Evolutionary conservation across 2,888 invertebrate species (phyloP).

Genomic region (Ceramica pisi): DNA sequence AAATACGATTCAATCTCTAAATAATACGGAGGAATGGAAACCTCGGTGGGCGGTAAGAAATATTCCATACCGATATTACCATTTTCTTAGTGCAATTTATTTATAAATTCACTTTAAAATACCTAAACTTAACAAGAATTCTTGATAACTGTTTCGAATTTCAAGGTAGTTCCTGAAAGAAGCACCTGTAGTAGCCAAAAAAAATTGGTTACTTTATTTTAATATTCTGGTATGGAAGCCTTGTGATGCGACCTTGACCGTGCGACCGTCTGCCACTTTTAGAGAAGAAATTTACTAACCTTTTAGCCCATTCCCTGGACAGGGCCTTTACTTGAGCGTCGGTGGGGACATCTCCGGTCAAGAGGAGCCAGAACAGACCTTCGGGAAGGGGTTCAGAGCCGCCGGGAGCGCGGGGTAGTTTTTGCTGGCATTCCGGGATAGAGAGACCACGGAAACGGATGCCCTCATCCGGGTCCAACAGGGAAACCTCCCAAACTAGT

Average conservation of each 20-base stretch:
- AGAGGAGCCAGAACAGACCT: slow-evolving; percentile 95
- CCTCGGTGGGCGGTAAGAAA: neutral
- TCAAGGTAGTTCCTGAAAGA: neutral
- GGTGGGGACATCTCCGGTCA: slow-evolving; percentile 94
- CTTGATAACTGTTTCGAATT: neutral
- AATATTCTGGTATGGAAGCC: neutral
- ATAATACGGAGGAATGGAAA: neutral
- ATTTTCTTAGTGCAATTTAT: neutral
- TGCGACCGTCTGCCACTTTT: neutral
- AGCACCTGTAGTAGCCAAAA: neutral
- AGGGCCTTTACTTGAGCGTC: slow-evolving; percentile 93
- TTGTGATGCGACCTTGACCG: neutral
- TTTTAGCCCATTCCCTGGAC: slow-evolving; percentile 95
- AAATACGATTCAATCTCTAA: neutral
- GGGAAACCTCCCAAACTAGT: slow-evolving; percentile 98
- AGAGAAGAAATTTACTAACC: slow-evolving; percentile 70
- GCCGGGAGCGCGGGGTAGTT: slow-evolving; percentile 93
- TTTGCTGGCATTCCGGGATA: slow-evolving; percentile 95
- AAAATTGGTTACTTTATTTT: neutral
- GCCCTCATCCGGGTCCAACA: slow-evolving; percentile 98
- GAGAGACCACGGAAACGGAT: slow-evolving; percentile 98
- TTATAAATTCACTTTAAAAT: neutral
- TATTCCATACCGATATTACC: neutral
- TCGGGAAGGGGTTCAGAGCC: slow-evolving; percentile 95
- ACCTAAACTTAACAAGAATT: neutral